phyloP scores from a whole-genome alignment of 2,113 vertebrate genomes.

The Lepisosteus oculatus region DNA sequence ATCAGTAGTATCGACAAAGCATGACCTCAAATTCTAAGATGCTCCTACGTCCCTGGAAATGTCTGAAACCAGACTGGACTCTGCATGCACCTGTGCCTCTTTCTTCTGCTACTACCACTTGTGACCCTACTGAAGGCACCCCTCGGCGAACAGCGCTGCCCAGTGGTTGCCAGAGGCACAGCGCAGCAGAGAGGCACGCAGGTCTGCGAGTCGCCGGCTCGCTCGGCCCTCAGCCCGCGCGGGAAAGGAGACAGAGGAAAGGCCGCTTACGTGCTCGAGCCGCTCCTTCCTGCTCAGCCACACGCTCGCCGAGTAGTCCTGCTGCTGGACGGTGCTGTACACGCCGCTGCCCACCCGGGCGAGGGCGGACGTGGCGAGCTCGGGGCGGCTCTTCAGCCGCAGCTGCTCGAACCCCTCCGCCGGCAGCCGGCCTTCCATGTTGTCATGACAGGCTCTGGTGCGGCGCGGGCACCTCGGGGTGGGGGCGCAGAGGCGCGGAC shows the following conservation, averaged over 20 bases:
- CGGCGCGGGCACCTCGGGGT: slow-evolving; percentile 25
- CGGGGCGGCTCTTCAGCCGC: slow-evolving; percentile 67
- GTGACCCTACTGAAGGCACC: neutral
- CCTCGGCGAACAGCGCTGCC: too few species aligned
- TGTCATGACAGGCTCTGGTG: slow-evolving; percentile 58
- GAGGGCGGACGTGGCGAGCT: slow-evolving; percentile 61
- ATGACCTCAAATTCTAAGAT: neutral
- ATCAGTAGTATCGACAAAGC: neutral
- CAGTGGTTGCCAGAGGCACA: neutral
- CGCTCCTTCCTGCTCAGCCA: slow-evolving; percentile 87
- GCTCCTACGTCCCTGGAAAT: neutral
- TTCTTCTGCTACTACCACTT: neutral
- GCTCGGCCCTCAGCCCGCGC: too few species aligned
- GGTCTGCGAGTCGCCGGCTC: neutral
- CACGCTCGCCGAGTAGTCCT: slow-evolving; percentile 86
- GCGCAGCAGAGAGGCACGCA: neutral
- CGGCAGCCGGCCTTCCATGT: slow-evolving; percentile 74
- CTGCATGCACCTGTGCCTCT: neutral
- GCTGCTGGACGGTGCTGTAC: slow-evolving; percentile 83
- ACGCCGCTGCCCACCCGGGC: slow-evolving; percentile 66
- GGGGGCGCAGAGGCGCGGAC: slow-evolving; percentile 11
- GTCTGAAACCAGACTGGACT: neutral
- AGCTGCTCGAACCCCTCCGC: slow-evolving; percentile 69
- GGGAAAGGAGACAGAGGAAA: too few species aligned
- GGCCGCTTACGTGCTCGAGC: slow-evolving; percentile 82